Evolutionary conservation across 1,140 invertebrate species (phyloP), one percentile per base, ranked within the genome.

Genomic region (Scaptomyza pallida): DNA sequence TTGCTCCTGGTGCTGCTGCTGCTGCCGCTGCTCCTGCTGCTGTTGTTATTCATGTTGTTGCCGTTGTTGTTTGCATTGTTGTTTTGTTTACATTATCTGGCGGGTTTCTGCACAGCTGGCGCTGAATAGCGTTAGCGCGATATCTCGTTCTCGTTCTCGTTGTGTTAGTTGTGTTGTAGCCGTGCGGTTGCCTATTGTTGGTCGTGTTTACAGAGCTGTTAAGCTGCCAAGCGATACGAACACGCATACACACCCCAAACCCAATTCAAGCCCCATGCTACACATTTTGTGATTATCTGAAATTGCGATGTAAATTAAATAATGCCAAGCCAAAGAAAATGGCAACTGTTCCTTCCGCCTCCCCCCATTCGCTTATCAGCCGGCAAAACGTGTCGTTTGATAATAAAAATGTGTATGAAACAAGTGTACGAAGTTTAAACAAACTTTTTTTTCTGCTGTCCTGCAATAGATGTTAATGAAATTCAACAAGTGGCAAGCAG

Each of bases 71-170:
- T 64, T 55, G 51, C 67, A 64, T 64, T 70, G 67, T 64, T 64
- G 67, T 64, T 64, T 56, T 70, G 67, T 44, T 70, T 70, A 70
- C 35, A 70, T 70, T 70, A 70, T 64, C 60, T 50, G 60, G 37
- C 61, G 52, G 44, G 44, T 64, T 65, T 64, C 61, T 57, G 61
- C 68, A 71, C 52, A 65, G 61, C 68, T 71, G 61, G 52, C 67
- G 63, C 17, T 44, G 50, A 63, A 55, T 55, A 60, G 51, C 35
- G 21, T 54, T 33, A 70, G 23, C 51, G 44, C 35, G 67, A 41
- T 56, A 56, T 70, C 41, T 23, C n/a, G n/a, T n/a, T n/a, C n/a
- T n/a, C n/a, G 23, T 35, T n/a, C 33, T 37, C 23, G 5, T 6
- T 37, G 33, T 35, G n/a, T n/a, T n/a, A n/a, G n/a, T n/a, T n/a